Base-by-base conservation (phyloP, 2,888 invertebrate species). In the Petrolisthes manimaculis region DNA sequence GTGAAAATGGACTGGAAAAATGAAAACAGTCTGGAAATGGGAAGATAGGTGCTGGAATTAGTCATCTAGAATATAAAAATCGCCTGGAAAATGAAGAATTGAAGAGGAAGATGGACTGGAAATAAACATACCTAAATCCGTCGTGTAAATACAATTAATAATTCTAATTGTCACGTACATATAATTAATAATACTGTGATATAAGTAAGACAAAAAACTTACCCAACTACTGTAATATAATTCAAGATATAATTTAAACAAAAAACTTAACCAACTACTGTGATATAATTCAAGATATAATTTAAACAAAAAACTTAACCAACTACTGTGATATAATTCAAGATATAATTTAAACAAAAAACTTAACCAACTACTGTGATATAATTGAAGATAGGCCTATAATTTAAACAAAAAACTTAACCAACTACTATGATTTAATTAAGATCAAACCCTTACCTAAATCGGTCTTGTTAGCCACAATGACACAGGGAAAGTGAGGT, bases 381-480 rank as follows among this genome's bases (percentile, higher is more conserved):
- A 8, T 37, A 24, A 77, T 24, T 24, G n/a, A 14, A 5, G 24
- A 37, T 71, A 77, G 37, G 37, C 37, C 18, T 6, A 14, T 37
- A 24, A 77, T 14, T 18, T 51, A 37, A 9, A n/a, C 18, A 14
- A 79, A 9, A 78, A 2, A 4, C 53, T 14, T 77, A 24, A 18
- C 14, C 21, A 77, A 18, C 8, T 24, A 14, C 37, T 18, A 21
- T 24, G 1, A 51, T 51, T 8, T 37, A 24, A 77, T 24, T 24
- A 14, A 5, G 24, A 37, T 8, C 18, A 5, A 77, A 61, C 14
- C 37, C 85, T 9, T 54, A 89, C 89, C 87, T 51, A 89, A 51
- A 71, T 89, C 89, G 6, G 85, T 81, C 24, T 89, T 89, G 82
- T 89, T 89, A 18, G 89, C 89, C n/a, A 89, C 81, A 14, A 89